Percentiles rank a stretch among this genome's conserved stretches.
Conservation (phyloP, 2,888 invertebrate species). For the Orchestes rusci region DNA sequence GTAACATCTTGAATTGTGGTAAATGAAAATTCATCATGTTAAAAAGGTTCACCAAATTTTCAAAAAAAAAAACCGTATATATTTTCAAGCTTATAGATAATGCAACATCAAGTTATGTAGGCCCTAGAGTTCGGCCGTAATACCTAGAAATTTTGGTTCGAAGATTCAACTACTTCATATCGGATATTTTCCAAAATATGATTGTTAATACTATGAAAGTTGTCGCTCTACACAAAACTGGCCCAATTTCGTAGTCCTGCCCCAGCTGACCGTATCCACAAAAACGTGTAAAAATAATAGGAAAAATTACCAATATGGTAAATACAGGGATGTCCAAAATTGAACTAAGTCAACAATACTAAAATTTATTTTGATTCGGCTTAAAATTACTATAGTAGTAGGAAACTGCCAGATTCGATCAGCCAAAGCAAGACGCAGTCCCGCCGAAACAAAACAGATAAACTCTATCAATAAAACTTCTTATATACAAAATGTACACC, state of each 20-base stretch:
- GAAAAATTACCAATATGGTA: conserved; percentile 22
- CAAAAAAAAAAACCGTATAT: conserved; percentile 42
- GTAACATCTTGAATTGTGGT: no score
- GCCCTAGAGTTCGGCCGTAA: conserved; percentile 16
- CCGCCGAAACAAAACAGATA: conserved; percentile 17
- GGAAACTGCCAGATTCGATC: conserved; percentile 14
- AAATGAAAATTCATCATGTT: conserved; percentile 10
- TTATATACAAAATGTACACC: conserved; percentile 23
- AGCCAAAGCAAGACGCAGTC: conserved; percentile 15
- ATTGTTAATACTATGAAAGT: conserved; percentile 45
- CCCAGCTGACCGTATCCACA: conserved; percentile 11
- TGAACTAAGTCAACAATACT: conserved; percentile 15
- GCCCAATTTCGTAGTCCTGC: conserved; percentile 42
- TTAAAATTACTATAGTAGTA: no score
- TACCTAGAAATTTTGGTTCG: conserved; percentile 22
- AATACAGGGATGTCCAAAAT: conserved; percentile 19
- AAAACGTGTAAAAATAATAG: conserved; percentile 23
- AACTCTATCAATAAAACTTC: conserved; percentile 20
- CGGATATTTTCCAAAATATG: background rate
- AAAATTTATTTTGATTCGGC: conserved; percentile 16
- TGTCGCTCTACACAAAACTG: conserved; percentile 56
- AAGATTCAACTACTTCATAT: conserved; percentile 12
- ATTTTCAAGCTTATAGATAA: conserved; percentile 42
- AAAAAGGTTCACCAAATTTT: conserved; percentile 33
- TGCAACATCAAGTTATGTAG: conserved; percentile 21